Conservation (phyloP, 2,888 invertebrate genomes). For the Abrostola triplasia region DNA sequence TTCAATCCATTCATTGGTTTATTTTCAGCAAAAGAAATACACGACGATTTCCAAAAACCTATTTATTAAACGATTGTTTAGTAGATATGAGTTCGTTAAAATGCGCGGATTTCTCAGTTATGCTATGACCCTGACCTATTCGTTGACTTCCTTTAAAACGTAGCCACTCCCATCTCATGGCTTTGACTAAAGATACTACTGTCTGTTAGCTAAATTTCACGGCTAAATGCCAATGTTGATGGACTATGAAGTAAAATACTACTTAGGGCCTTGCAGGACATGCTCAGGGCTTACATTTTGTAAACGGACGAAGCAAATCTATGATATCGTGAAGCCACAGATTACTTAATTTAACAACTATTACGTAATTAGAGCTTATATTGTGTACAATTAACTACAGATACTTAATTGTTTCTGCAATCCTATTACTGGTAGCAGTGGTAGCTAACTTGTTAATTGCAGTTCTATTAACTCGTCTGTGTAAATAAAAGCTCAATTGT, state of each 20-base stretch:
- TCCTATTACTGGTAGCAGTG: constrained; percentile 15
- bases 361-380: constrained; percentile 9
- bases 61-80: too few species aligned
- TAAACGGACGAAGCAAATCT: too few species aligned
- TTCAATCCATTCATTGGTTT: too few species aligned
- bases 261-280: neutral
- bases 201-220: too few species aligned
- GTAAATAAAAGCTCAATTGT: constrained; percentile 41
- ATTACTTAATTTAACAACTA: neutral
- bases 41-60: too few species aligned
- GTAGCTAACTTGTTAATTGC: constrained; percentile 41
- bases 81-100: neutral
- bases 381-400: constrained; percentile 18
- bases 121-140: constrained; percentile 34
- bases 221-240: too few species aligned
- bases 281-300: too few species aligned
- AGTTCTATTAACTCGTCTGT: constrained; percentile 18
- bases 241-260: neutral
- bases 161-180: constrained; percentile 15
- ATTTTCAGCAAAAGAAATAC: too few species aligned
- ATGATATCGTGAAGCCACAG: neutral
- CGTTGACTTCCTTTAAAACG: constrained; percentile 6
- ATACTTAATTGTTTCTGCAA: constrained; percentile 38
- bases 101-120: neutral
- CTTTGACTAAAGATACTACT: constrained; percentile 8